Conservation (phyloP, 2,113 vertebrate species). For the Abramis brama region DNA sequence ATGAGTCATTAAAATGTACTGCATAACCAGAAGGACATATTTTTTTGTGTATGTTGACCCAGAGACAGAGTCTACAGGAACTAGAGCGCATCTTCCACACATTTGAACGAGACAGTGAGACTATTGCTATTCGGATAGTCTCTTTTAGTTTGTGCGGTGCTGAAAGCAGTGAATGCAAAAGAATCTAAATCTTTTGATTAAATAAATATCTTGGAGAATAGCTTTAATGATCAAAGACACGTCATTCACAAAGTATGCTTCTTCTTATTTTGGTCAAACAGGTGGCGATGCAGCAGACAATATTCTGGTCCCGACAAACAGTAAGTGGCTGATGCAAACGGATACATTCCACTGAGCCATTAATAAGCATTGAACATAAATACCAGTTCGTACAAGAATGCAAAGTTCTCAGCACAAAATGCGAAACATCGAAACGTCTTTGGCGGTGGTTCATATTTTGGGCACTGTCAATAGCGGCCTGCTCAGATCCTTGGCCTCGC, state of each 20-base stretch:
- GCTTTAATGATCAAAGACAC: slow-evolving; percentile 23
- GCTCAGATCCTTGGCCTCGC: slow-evolving; percentile 91
- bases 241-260: background rate
- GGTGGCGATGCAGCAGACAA: background rate
- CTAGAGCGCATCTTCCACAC: background rate
- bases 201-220: slow-evolving; percentile 27
- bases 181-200: background rate
- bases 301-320: slow-evolving; percentile 16
- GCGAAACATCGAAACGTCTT: slow-evolving; percentile 58
- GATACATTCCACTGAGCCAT: slow-evolving; percentile 37
- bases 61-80: slow-evolving; percentile 11
- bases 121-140: background rate
- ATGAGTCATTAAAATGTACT: background rate
- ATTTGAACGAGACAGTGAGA: background rate
- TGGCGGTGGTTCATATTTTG: slow-evolving; percentile 79
- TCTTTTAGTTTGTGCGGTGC: background rate
- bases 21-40: slow-evolving; percentile 1
- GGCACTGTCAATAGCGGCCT: slow-evolving; percentile 88
- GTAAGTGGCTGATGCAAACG: slow-evolving; percentile 10
- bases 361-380: slow-evolving; percentile 32
- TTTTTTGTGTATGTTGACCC: background rate
- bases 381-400: slow-evolving; percentile 1
- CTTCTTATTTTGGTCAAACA: slow-evolving; percentile 40
- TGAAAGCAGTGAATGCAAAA: background rate
- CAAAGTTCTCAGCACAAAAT: slow-evolving; percentile 61